Conservation (phyloP, 2,888 invertebrate species). For the Aphidius colemani region DNA sequence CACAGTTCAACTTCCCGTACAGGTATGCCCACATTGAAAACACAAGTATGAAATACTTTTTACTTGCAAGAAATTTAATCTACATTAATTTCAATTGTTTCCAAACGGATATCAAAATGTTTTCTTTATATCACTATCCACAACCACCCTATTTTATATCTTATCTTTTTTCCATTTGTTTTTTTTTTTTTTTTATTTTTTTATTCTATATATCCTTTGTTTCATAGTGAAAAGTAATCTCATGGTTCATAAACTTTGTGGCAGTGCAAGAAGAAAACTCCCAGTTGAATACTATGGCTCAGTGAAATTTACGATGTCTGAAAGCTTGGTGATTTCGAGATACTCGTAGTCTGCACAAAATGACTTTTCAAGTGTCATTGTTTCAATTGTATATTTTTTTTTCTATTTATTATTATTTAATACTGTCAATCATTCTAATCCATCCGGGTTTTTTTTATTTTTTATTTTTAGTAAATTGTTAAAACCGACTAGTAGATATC, state of each 20-base stretch:
- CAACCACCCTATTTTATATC: too few species aligned
- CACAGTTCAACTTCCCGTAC: not conserved
- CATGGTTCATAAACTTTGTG: conserved; percentile 46
- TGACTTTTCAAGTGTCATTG: conserved; percentile 18
- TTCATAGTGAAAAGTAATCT: conserved; percentile 41
- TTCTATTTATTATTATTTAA: conserved; percentile 1
- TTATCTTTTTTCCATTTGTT: conserved; percentile 28
- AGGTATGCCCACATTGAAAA: too few species aligned
- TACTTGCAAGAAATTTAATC: not conserved
- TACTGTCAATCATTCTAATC: too few species aligned
- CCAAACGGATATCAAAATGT: too few species aligned
- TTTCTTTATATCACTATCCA: too few species aligned
- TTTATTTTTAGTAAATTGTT: too few species aligned
- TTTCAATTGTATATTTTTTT: conserved; percentile 2
- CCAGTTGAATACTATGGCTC: conserved; percentile 26
- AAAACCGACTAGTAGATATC: too few species aligned
- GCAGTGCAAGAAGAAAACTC: conserved; percentile 35
- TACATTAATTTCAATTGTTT: conserved; percentile 22
- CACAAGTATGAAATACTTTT: too few species aligned
- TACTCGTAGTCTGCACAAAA: conserved; percentile 29
- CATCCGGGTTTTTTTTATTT: too few species aligned
- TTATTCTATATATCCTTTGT: conserved; percentile 26
- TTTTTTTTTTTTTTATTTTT: conserved; percentile 22
- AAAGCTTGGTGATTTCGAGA: conserved; percentile 37
- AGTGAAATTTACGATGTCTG: conserved; percentile 28